A percentile compares a stretch with the other conserved stretches of the same genome.
Conservation (phyloP, 2,888 invertebrate species). For the Rhogogaster chlorosoma region DNA sequence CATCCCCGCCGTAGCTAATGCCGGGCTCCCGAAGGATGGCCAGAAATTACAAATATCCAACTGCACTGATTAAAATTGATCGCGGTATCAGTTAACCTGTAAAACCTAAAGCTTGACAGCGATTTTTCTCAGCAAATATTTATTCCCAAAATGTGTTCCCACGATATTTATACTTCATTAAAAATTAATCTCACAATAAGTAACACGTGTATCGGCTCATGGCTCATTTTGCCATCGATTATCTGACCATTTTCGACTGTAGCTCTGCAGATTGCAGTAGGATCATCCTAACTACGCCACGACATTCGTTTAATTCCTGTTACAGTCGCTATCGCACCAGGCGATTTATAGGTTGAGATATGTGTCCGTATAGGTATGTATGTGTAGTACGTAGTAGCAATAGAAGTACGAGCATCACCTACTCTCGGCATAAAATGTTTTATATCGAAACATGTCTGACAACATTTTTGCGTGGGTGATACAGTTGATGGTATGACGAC, state of each 20-base stretch:
- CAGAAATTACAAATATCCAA: slow-evolving; percentile 45
- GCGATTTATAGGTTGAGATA: slow-evolving; percentile 24
- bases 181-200: not conserved
- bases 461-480: not conserved
- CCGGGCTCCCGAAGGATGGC: not conserved
- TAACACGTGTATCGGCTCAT: not conserved
- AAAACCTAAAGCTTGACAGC: not conserved
- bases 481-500: slow-evolving; percentile 18
- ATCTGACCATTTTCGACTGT: not conserved
- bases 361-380: not conserved
- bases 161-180: not conserved
- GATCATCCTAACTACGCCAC: not conserved
- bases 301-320: slow-evolving; percentile 32
- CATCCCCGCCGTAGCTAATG: slow-evolving; percentile 19
- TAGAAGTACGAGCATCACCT: not conserved
- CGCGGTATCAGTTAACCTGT: slow-evolving; percentile 20
- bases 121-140: not conserved
- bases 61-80: slow-evolving; percentile 45
- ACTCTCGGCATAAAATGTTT: not conserved
- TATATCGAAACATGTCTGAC: slow-evolving; percentile 32
- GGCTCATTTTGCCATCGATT: not conserved
- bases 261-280: not conserved
- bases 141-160: not conserved
- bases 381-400: not conserved
- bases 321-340: slow-evolving; percentile 9